A percentile compares a stretch with the other conserved stretches of the same genome.
These are phyloP conservation scores for Polypterus bichir DNA, from an alignment of 2,113 vertebrate genomes.

Conservation along the genomic window DNA sequence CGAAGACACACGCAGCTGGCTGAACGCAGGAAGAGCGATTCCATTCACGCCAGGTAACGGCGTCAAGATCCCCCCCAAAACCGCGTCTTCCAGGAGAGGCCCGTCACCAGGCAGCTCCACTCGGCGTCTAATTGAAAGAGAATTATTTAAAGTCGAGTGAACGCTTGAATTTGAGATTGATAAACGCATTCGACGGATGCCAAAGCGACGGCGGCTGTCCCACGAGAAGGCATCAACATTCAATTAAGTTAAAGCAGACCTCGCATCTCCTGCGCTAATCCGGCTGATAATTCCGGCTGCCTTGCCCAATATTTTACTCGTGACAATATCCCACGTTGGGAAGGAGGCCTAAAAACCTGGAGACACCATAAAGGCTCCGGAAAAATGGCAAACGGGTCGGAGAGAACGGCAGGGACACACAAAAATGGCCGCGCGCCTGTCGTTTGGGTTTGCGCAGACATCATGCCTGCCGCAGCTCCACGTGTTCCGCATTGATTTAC, in stretches of 20 bases:
- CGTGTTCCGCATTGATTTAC: too few relatives aligned
- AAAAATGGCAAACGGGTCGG: too few relatives aligned
- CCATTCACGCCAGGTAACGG: too few relatives aligned
- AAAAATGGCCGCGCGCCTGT: too few relatives aligned
- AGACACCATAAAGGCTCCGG: too few relatives aligned
- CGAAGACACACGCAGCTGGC: too few relatives aligned
- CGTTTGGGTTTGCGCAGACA: too few relatives aligned
- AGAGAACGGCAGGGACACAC: too few relatives aligned
- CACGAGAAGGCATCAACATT: conserved; percentile 28
- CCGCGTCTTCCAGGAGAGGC: neutral
- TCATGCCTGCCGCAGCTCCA: too few relatives aligned
- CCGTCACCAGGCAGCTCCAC: conserved; percentile 13
- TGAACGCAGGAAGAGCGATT: too few relatives aligned
- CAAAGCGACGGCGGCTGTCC: conserved; percentile 34
- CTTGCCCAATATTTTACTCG: neutral
- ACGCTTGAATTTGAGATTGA: conserved; percentile 42
- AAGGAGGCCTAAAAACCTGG: too few relatives aligned
- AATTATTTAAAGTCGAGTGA: conserved; percentile 54
- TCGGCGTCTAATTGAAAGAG: conserved; percentile 48
- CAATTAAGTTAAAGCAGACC: conserved; percentile 36
- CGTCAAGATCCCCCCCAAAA: neutral
- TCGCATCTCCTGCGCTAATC: conserved; percentile 19
- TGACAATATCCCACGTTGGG: too few relatives aligned
- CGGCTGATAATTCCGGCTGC: conserved; percentile 7
- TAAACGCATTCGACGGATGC: conserved; percentile 32